Evolutionary conservation across 2,888 invertebrate species (phyloP), one percentile per base, ranked within the genome.

Genomic region (Gastrophysa polygoni): DNA sequence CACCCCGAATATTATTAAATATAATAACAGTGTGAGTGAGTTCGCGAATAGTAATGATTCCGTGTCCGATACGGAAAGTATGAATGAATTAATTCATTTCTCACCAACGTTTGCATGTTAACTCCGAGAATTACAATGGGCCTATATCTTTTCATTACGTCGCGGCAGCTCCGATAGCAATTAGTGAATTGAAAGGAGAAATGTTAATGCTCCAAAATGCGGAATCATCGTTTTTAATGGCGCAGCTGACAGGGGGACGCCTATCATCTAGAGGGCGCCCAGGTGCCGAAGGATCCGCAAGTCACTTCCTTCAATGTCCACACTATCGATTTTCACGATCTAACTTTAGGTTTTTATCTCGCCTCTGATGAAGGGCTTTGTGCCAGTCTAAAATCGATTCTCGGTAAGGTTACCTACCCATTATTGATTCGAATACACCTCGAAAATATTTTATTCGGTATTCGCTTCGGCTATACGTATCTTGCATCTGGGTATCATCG

Each of bases 201-300:
- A 63, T 57, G 60, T 54, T 57, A 48, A 59, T 63, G 63, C 11
- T 43, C 54, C 54, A 71, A 76, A 75, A 72, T 69, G 76, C 74
- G 73, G 70, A 74, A 73, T 76, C 76, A 76, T 75, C 74, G 69
- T 71, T 74, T 73, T 73, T 76, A 76, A 76, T 76, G 75, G 74
- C 62, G 74, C 76, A 76, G 76, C 76, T 76, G 76, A 73, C 73
- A 69, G 67, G 29, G 58, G 68, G 63, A 68, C 72, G 72, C 70
- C 75, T 71, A 74, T 71, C 73, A 73, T 70, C 68, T 67, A 69
- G 64, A 66, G 66, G 67, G 71, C 71, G 71, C 67, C 74, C 75
- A 75, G 75, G 75, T 75, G 74, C 71, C 71, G 61, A 20, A 50
- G 58, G 64, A 72, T 73, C 71, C 67, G 75, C 75, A 75, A 75